These are phyloP conservation scores for Tinamus guttatus DNA, from an alignment of 2,113 vertebrate species.

Conservation along the genomic window DNA sequence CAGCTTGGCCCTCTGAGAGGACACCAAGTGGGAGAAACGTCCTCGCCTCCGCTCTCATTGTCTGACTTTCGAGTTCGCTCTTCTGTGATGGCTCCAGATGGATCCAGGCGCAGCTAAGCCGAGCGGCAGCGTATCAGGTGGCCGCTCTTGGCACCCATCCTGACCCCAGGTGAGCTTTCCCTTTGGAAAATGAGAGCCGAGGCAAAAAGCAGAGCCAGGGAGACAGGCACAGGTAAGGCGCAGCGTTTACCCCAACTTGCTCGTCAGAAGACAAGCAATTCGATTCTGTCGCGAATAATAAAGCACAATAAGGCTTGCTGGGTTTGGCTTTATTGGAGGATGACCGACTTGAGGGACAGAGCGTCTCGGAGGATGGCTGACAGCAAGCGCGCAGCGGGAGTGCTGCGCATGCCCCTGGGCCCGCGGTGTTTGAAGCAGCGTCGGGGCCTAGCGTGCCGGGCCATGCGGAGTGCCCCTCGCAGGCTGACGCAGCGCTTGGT, in stretches of 20 bases:
- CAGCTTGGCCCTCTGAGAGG: background rate
- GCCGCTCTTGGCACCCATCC: background rate
- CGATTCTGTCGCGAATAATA: background rate
- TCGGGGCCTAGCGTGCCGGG: too few species aligned
- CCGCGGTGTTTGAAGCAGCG: background rate
- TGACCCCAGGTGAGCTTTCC: background rate
- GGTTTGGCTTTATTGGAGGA: background rate
- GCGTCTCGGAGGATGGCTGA: background rate
- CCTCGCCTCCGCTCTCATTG: background rate
- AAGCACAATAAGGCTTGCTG: background rate
- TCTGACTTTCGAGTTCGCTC: background rate
- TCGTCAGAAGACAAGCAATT: background rate
- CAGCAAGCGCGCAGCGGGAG: background rate
- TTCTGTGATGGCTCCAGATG: background rate
- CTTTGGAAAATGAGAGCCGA: background rate
- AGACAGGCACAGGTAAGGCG: background rate
- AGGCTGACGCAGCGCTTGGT: too few species aligned
- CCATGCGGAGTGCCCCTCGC: too few species aligned
- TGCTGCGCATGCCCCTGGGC: too few species aligned
- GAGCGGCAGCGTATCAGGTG: background rate
- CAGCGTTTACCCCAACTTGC: background rate
- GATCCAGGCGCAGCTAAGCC: background rate
- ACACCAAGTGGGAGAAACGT: background rate
- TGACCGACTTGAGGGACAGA: rapidly evolving
- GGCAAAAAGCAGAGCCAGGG: background rate